These are phyloP conservation scores for Trogon melanurus DNA, from an alignment of 2,113 vertebrate genomes.

Conservation along the genomic window DNA sequence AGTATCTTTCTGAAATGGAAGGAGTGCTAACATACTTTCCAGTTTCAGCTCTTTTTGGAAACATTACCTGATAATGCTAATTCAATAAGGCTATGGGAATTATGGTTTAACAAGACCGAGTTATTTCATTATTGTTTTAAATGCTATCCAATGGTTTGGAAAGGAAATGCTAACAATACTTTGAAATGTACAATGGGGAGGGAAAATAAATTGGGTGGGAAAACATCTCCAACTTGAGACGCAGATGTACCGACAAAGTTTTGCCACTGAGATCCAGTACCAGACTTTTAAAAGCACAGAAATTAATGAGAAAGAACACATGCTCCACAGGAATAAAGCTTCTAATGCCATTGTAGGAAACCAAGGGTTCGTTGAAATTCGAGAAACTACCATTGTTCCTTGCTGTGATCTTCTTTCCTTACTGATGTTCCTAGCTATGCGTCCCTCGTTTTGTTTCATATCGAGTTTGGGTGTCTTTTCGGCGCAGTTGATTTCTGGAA, in stretches of 20 bases:
- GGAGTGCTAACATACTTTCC: neutral
- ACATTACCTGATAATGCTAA: neutral
- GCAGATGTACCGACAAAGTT: neutral
- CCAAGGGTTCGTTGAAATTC: neutral
- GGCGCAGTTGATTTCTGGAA: neutral
- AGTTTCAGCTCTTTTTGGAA: neutral
- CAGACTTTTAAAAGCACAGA: neutral
- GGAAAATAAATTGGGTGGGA: neutral
- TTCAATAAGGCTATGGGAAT: neutral
- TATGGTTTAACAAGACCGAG: neutral
- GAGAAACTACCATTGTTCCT: neutral
- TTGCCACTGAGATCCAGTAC: neutral
- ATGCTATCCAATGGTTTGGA: neutral
- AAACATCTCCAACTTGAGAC: neutral
- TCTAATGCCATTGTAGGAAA: neutral
- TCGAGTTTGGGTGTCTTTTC: neutral
- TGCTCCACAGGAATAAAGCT: neutral
- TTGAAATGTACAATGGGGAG: neutral
- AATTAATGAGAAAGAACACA: neutral
- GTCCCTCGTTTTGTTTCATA: neutral
- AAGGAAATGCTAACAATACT: neutral
- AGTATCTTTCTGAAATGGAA: neutral
- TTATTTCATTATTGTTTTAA: neutral
- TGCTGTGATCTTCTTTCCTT: neutral
- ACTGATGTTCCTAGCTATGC: neutral